Percentiles rank a stretch among this genome's conserved stretches.
Evolutionary conservation across 2,113 vertebrate species (phyloP).

Genomic region (Scomber scombrus): DNA sequence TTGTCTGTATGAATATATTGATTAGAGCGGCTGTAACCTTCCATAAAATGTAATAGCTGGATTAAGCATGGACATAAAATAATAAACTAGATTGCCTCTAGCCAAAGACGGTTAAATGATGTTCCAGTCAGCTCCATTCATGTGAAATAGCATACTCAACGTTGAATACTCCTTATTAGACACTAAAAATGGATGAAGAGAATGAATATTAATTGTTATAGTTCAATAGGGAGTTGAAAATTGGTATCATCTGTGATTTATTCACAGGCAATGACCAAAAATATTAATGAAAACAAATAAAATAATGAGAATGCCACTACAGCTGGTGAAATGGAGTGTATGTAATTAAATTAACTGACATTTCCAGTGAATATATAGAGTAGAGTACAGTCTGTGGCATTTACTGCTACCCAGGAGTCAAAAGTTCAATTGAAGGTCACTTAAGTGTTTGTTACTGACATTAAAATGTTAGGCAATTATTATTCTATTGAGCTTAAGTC

Average conservation of each 20-base stretch:
- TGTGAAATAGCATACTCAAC: background rate
- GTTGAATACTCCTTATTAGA: constrained; percentile 19
- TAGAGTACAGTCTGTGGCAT: background rate
- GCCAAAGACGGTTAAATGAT: background rate
- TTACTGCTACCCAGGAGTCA: background rate
- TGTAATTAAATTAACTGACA: constrained; percentile 24
- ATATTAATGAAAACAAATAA: constrained; percentile 6
- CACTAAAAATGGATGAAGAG: background rate
- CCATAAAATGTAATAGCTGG: background rate
- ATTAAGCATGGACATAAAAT: background rate
- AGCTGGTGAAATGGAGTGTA: background rate
- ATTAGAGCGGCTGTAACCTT: no score
- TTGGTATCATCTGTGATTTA: constrained; percentile 10
- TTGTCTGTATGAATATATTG: no score
- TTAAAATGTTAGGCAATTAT: no score
- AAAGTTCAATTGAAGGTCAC: background rate
- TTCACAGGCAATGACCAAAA: constrained; percentile 17
- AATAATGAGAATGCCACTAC: background rate
- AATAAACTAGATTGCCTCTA: background rate
- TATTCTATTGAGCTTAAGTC: no score
- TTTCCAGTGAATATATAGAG: background rate
- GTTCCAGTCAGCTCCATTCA: constrained; percentile 1
- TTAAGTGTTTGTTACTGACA: no score
- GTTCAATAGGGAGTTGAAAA: constrained; percentile 7
- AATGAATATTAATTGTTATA: constrained; percentile 16